Evolutionary conservation across 2,113 vertebrate species (phyloP).

Genomic region (Mionectes macconnelli): DNA sequence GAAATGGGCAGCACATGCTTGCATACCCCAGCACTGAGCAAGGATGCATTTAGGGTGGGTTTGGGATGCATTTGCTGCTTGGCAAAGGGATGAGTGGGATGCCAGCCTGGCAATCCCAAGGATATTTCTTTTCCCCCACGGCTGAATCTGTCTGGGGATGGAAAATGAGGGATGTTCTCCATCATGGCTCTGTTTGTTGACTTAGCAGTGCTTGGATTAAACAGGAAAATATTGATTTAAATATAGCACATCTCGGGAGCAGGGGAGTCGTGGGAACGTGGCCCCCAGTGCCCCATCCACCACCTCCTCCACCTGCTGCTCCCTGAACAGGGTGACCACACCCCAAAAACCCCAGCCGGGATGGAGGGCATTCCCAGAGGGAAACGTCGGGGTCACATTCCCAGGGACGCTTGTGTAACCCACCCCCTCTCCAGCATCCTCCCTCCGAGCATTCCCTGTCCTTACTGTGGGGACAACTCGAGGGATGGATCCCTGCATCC

Average conservation of each 20-base stretch:
- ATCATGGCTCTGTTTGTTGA: slow-evolving; percentile 37
- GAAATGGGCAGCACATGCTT: not conserved
- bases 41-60: not conserved
- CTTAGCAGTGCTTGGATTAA: not conserved
- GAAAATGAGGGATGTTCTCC: not conserved
- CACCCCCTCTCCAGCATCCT: not conserved
- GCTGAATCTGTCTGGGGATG: not conserved
- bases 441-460: not conserved
- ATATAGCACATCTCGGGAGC: slow-evolving; percentile 44
- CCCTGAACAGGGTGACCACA: rapidly evolving
- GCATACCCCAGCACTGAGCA: not conserved
- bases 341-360: not conserved
- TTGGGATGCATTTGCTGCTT: not conserved
- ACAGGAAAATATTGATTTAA: slow-evolving; percentile 59
- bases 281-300: not conserved
- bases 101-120: not conserved
- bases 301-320: slow-evolving; percentile 39
- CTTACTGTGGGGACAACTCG: not conserved
- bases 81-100: rapidly evolving
- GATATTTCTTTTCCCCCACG: not conserved
- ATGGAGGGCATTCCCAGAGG: not conserved
- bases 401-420: not conserved
- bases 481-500: rapidly evolving
- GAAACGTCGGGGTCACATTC: not conserved
- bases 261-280: not conserved